Evolutionary conservation across 2,797 vertebrate species (phyloP).

Genomic region (Pogoniulus pusillus): DNA sequence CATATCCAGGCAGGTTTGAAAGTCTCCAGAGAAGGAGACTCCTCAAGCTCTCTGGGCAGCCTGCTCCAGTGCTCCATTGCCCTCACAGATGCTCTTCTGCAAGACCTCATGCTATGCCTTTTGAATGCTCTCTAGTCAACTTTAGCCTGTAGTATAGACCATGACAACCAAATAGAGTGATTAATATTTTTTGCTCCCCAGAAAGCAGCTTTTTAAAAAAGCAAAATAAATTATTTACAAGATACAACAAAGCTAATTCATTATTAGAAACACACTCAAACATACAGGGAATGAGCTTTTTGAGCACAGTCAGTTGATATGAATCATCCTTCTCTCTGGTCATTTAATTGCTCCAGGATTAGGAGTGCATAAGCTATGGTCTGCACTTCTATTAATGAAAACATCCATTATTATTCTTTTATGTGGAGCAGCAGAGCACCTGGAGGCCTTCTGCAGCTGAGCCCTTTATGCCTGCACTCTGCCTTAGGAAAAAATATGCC

Average conservation of each 20-base stretch:
- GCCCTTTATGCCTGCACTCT: neutral
- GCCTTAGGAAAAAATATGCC: neutral
- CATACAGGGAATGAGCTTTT: neutral
- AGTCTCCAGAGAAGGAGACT: no score
- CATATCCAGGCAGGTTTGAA: no score
- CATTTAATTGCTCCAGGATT: constrained; percentile 34
- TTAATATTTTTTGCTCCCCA: neutral
- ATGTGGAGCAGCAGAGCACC: neutral
- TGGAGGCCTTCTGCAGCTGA: neutral
- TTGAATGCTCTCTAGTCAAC: neutral
- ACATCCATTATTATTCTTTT: constrained; percentile 20
- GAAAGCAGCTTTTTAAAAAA: neutral
- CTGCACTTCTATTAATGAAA: constrained; percentile 35
- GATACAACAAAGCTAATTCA: neutral
- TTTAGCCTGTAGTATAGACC: neutral
- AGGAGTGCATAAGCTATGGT: neutral
- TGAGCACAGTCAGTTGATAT: neutral
- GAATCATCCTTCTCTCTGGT: neutral
- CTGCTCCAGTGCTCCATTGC: no score
- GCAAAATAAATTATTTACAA: neutral
- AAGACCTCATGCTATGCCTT: neutral
- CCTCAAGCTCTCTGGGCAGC: no score
- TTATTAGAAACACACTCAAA: neutral
- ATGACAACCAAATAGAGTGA: neutral
- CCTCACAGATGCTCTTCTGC: neutral